A percentile compares a stretch with the other conserved stretches of the same genome.
phyloP scores from a whole-genome alignment of 2,888 invertebrate genomes.

The Epistrophe eligans region DNA sequence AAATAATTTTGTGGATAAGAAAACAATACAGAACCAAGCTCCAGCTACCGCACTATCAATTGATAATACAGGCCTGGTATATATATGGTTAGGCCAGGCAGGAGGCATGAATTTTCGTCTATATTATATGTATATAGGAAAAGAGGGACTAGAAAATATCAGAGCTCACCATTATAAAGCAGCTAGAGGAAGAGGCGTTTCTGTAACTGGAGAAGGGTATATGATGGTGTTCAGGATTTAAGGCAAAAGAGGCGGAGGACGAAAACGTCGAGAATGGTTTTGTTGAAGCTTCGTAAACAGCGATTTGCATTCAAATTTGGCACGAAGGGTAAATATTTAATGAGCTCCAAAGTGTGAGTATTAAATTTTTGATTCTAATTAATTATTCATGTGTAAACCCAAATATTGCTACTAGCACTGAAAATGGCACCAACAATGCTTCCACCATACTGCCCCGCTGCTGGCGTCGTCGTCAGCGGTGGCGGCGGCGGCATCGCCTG shows the following conservation, averaged over 20 bases:
- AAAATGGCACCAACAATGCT: constrained; percentile 65
- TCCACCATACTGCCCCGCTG: neutral
- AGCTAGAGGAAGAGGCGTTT: constrained; percentile 56
- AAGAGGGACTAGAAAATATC: constrained; percentile 39
- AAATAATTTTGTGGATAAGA: constrained; percentile 76
- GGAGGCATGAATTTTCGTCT: constrained; percentile 13
- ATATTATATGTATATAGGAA: neutral
- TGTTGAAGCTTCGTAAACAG: constrained; percentile 79
- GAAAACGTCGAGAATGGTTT: constrained; percentile 66
- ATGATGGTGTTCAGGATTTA: constrained; percentile 42
- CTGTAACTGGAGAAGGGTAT: constrained; percentile 41
- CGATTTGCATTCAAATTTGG: constrained; percentile 83
- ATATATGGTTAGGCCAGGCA: neutral
- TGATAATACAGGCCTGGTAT: constrained; percentile 58
- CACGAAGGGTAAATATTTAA: constrained; percentile 82
- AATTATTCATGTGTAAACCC: constrained; percentile 83
- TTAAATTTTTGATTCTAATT: constrained; percentile 83
- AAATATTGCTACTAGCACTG: constrained; percentile 74
- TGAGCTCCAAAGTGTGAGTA: constrained; percentile 83
- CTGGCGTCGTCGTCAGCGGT: neutral
- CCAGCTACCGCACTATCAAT: constrained; percentile 71
- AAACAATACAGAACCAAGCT: constrained; percentile 70
- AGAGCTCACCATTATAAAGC: constrained; percentile 10
- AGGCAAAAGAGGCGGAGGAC: constrained; percentile 40
- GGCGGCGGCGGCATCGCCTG: constrained; percentile 12